A percentile compares a stretch with the other conserved stretches of the same genome.
Evolutionary conservation across 2,888 invertebrate species (phyloP).

Genomic region (Phengaris alcon): DNA sequence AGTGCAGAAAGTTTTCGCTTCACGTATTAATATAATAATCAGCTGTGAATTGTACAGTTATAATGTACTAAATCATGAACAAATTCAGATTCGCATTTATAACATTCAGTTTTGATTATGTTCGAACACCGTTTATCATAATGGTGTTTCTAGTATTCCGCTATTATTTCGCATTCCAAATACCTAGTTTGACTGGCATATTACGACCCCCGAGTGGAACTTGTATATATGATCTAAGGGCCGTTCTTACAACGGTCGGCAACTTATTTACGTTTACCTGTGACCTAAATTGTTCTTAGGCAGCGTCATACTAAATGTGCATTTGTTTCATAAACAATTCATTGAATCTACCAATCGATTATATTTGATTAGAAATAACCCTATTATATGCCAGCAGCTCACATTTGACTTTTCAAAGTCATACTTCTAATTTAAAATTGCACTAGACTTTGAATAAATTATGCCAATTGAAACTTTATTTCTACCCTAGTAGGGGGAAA

Average conservation of each 20-base stretch:
- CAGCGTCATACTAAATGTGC: conserved; percentile 51
- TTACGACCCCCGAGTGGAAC: not conserved
- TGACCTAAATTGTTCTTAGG: conserved; percentile 51
- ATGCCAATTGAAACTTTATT: conserved; percentile 1
- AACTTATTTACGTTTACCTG: conserved; percentile 39
- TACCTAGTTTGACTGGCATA: conserved; percentile 8
- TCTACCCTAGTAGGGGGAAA: not conserved
- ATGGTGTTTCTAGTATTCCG: conserved; percentile 6
- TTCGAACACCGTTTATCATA: conserved; percentile 14
- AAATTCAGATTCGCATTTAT: not conserved
- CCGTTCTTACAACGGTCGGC: conserved; percentile 28
- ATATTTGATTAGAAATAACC: conserved; percentile 1
- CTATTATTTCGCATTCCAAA: conserved; percentile 3
- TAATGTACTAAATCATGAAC: not conserved
- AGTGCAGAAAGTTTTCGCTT: no score
- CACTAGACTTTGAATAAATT: conserved; percentile 6
- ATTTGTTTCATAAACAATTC: conserved; percentile 12
- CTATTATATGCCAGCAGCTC: conserved; percentile 28
- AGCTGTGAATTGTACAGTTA: not conserved
- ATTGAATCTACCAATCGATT: not conserved
- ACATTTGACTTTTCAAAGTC: conserved; percentile 36
- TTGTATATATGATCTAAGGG: conserved; percentile 12
- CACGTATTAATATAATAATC: not conserved
- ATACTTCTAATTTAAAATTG: not conserved
- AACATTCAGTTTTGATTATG: conserved; percentile 19